phyloP scores from a whole-genome alignment of 1,140 invertebrate species.

The Penaeus vannamei region DNA sequence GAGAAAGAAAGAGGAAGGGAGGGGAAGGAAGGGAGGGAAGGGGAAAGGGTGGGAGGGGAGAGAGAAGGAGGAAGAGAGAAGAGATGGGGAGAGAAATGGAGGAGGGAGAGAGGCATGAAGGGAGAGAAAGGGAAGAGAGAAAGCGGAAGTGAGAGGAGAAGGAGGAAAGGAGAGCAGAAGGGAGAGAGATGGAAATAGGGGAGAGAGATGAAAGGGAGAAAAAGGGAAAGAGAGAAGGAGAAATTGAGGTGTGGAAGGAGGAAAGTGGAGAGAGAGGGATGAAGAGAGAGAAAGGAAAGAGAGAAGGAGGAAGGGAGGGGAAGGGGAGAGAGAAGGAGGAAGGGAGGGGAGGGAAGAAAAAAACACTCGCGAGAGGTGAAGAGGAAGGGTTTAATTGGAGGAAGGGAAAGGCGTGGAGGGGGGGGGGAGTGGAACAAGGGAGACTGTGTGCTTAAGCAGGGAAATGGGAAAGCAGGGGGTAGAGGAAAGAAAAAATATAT shows the following conservation, averaged over 20 bases:
- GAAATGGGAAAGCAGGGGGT: too few species aligned
- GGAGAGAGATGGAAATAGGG: neutral
- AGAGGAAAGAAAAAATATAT: too few species aligned
- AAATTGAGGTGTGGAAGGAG: neutral
- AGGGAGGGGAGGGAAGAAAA: too few species aligned
- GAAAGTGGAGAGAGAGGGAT: neutral
- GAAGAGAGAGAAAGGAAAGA: neutral
- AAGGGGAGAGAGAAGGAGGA: too few species aligned
- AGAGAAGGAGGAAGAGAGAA: neutral
- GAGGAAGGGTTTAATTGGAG: too few species aligned
- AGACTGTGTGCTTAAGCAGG: too few species aligned
- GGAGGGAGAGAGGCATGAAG: neutral
- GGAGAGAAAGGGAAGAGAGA: neutral
- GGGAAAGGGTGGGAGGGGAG: neutral
- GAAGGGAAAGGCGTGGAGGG: too few species aligned
- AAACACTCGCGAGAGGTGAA: too few species aligned
- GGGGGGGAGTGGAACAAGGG: too few species aligned
- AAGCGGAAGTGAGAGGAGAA: neutral
- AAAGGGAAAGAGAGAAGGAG: too few species aligned
- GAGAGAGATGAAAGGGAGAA: too few species aligned
- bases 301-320: neutral
- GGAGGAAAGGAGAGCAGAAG: neutral
- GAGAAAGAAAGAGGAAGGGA: neutral
- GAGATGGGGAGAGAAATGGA: neutral
- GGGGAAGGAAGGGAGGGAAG: neutral